Evolutionary conservation across 2,113 vertebrate genomes (phyloP).

Genomic region (Corydoras maculifer): DNA sequence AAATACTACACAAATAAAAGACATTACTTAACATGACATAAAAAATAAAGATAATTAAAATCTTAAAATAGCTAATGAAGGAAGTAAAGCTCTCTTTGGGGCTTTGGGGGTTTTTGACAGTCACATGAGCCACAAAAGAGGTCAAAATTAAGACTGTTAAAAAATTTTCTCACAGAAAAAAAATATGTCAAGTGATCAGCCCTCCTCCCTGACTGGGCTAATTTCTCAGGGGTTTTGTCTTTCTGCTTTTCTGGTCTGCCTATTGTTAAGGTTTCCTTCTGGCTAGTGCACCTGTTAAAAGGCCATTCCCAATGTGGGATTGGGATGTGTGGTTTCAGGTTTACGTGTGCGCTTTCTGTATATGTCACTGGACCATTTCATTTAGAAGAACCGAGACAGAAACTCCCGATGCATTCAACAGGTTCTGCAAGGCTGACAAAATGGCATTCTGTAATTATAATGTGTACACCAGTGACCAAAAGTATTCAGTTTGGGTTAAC

Average conservation of each 20-base stretch:
- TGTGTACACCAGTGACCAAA: constrained; percentile 3
- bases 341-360: constrained; percentile 44
- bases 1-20: too few relatives aligned
- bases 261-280: constrained; percentile 55
- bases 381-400: not conserved
- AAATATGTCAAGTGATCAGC: constrained; percentile 41
- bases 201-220: constrained; percentile 34
- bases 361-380: constrained; percentile 33
- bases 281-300: constrained; percentile 29
- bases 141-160: not conserved
- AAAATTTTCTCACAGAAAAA: not conserved
- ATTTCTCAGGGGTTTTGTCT: constrained; percentile 66
- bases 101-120: not conserved
- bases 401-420: constrained; percentile 7
- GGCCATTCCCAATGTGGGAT: constrained; percentile 44
- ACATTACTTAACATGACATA: too few relatives aligned
- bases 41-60: too few relatives aligned
- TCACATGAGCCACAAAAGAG: not conserved
- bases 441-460: constrained; percentile 11
- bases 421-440: constrained; percentile 26
- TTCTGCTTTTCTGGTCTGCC: constrained; percentile 53
- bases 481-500: not conserved
- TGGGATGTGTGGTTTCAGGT: constrained; percentile 45
- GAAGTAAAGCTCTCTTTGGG: not conserved
- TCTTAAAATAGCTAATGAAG: too few relatives aligned